phyloP scores from a whole-genome alignment of 1,140 invertebrate species.

The Monochamus saltuarius region DNA sequence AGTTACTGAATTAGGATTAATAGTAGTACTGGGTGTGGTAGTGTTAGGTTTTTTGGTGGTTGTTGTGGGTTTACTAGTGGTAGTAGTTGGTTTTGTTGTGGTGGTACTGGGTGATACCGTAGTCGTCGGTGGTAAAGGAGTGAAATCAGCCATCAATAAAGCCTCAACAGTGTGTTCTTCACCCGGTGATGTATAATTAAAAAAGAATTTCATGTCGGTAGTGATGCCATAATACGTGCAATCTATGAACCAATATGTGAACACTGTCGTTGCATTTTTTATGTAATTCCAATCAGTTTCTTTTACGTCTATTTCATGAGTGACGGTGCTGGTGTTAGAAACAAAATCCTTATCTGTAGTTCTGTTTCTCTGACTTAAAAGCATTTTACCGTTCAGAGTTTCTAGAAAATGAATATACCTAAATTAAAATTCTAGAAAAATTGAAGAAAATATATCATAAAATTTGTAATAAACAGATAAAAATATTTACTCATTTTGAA shows the following conservation, averaged over 20 bases:
- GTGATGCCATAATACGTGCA: constrained; percentile 70
- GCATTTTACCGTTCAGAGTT: constrained; percentile 64
- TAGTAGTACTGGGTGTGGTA: constrained; percentile 32
- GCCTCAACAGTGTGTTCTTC: constrained; percentile 66
- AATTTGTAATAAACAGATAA: constrained; percentile 29
- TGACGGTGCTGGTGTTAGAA: constrained; percentile 59
- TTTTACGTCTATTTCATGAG: constrained; percentile 60
- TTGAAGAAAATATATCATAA: constrained; percentile 25
- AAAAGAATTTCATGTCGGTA: constrained; percentile 59
- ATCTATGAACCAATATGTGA: constrained; percentile 77
- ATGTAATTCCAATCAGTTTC: constrained; percentile 63
- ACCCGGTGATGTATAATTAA: constrained; percentile 64
- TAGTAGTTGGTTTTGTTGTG: constrained; percentile 46
- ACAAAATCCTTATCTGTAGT: constrained; percentile 60
- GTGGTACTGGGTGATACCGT: constrained; percentile 61
- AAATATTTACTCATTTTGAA: constrained; percentile 7
- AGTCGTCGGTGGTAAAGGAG: constrained; percentile 61
- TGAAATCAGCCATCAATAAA: constrained; percentile 67
- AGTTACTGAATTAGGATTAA: constrained; percentile 25
- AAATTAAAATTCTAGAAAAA: constrained; percentile 22
- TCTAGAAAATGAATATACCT: constrained; percentile 51
- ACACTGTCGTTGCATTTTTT: constrained; percentile 61
- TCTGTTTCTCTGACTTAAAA: constrained; percentile 61
- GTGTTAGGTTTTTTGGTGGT: constrained; percentile 30
- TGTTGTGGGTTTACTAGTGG: constrained; percentile 40